phyloP scores from a whole-genome alignment of 2,888 invertebrate genomes.

The Julus scandinavius region DNA sequence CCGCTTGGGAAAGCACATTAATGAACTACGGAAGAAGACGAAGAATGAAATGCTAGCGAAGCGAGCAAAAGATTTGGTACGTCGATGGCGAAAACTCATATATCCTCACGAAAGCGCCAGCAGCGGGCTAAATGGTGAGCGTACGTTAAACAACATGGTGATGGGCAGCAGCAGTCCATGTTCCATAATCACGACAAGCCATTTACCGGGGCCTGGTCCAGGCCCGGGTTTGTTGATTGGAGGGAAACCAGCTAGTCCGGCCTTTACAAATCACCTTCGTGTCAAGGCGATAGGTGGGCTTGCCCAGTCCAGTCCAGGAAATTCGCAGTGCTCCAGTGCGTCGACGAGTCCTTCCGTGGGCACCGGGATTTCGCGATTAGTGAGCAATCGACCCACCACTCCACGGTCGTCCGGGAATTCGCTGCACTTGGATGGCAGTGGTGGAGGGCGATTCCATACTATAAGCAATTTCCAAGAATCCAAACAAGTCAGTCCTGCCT shows the following conservation, averaged over 20 bases:
- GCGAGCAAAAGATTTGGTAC: slow-evolving; percentile 89
- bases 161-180: slow-evolving; percentile 19
- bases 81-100: slow-evolving; percentile 90
- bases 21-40: slow-evolving; percentile 88
- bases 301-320: slow-evolving; percentile 58
- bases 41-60: slow-evolving; percentile 85
- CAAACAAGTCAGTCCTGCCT: slow-evolving; percentile 59
- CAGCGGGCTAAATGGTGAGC: slow-evolving; percentile 59
- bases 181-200: slow-evolving; percentile 54
- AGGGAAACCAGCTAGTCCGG: slow-evolving; percentile 62
- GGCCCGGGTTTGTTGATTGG: slow-evolving; percentile 58
- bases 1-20: slow-evolving; percentile 92
- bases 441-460: background rate
- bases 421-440: slow-evolving; percentile 1
- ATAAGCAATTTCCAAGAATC: slow-evolving; percentile 54
- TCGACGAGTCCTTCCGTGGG: slow-evolving; percentile 60
- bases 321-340: slow-evolving; percentile 60
- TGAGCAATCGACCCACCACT: slow-evolving; percentile 16
- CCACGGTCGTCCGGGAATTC: slow-evolving; percentile 29
- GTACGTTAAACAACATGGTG: slow-evolving; percentile 57
- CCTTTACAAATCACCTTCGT: slow-evolving; percentile 57
- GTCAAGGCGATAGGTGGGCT: slow-evolving; percentile 32
- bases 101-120: slow-evolving; percentile 58
- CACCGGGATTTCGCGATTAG: background rate
- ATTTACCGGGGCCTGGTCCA: slow-evolving; percentile 60